Evolutionary conservation across 2,113 vertebrate genomes (phyloP), one percentile per base, ranked within the genome.

Genomic region (Chroicocephalus ridibundus): DNA sequence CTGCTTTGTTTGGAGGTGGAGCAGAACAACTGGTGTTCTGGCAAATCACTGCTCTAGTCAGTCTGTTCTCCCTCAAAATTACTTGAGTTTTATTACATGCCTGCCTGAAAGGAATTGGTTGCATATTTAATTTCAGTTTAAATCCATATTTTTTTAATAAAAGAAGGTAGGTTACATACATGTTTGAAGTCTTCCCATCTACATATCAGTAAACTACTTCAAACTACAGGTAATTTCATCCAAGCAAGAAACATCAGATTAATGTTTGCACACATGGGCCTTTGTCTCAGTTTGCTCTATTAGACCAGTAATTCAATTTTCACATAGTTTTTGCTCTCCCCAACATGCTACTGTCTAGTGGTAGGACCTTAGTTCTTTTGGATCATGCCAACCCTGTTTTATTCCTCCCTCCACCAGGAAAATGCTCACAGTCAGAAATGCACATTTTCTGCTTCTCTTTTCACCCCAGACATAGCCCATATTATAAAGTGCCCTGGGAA

Each of bases 221-320:
- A 65, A 60, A 75, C 8, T 42, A 42, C 64, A 76, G 7, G 16
- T 38, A 36, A 65, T 49, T 60, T 89, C 46, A 89, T 15, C 29
- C 46, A 72, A 32, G 58, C 32, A 83, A 40, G 55, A 84, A 83
- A 58, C 8, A 52, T 32, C 60, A 70, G 14, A 79, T 24, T 40
- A 57, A 57, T 5, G 21, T 25, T 62, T 1, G 0, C 34, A 83
- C 27, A 26, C 16, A 49, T 1, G 4, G 1, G 0, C 25, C 16
- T 70, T 22, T 17, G 18, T 14, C 27, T 86, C 65, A 34, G 7
- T 49, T 71, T 71, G 27, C 20, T 61, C 32, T 52, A 24, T 32
- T 21, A 66, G 24, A 66, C 9, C 55, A 70, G 7, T n/a, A 84
- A 58, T 4, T 61, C 12, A 57, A 68, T 82, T 78, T 72, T n/a